phyloP scores from a whole-genome alignment of 2,113 vertebrate species.

The Miniopterus natalensis region DNA sequence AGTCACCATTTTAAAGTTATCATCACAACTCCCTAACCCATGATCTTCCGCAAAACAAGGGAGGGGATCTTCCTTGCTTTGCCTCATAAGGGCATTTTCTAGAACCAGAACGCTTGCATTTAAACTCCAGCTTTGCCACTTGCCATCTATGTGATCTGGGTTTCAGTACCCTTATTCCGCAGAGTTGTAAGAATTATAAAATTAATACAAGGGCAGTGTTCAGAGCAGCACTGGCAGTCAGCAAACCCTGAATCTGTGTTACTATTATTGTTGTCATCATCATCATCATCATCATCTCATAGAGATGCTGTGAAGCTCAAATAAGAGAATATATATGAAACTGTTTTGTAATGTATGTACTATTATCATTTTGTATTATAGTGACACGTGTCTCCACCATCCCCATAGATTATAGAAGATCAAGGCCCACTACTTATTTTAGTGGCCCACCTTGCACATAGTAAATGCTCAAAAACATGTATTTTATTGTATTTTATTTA shows the following conservation, averaged over 20 bases:
- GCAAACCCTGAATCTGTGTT: neutral
- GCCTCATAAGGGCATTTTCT: neutral
- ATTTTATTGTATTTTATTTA: neutral
- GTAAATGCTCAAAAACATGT: neutral
- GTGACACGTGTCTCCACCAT: neutral
- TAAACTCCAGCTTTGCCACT: neutral
- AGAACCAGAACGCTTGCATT: neutral
- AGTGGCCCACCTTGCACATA: neutral
- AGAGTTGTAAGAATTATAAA: neutral
- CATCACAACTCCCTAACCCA: neutral
- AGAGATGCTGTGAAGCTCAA: neutral
- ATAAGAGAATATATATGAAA: neutral
- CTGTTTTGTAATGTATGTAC: neutral
- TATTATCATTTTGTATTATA: neutral
- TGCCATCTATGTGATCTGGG: neutral
- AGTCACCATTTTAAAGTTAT: neutral
- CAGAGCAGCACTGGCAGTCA: neutral
- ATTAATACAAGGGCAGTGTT: neutral
- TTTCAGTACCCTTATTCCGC: neutral
- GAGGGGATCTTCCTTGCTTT: neutral
- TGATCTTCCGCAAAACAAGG: neutral
- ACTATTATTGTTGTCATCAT: neutral
- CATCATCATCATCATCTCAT: neutral
- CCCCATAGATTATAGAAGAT: neutral
- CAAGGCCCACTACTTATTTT: neutral